Conservation (phyloP, 1,140 invertebrate genomes). For the Leptopilina clavipes region DNA sequence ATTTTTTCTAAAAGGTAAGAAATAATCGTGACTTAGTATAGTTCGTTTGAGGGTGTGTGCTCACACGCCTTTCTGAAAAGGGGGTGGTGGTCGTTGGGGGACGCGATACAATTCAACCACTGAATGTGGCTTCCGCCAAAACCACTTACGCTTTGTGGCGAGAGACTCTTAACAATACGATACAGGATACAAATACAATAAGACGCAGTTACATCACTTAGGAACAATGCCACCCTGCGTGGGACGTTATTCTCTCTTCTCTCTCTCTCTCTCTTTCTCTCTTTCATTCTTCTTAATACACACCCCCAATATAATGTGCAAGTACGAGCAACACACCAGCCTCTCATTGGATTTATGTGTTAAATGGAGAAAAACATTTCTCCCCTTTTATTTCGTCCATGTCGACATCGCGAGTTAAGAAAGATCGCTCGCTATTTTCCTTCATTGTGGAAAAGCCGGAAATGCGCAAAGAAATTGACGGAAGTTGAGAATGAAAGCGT, state of each 20-base stretch:
- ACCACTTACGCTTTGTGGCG: conserved; percentile 75
- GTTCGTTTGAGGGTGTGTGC: conserved; percentile 50
- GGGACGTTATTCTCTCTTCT: conserved; percentile 46
- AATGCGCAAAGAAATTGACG: conserved; percentile 57
- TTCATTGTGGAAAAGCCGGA: conserved; percentile 50
- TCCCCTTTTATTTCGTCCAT: conserved; percentile 60
- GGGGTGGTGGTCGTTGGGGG: conserved; percentile 57
- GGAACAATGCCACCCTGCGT: conserved; percentile 71
- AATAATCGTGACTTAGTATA: conserved; percentile 48
- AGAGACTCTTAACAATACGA: conserved; percentile 74
- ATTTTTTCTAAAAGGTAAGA: conserved; percentile 23
- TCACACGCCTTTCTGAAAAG: conserved; percentile 60
- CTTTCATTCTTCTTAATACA: conserved; percentile 38
- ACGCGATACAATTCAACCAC: conserved; percentile 71
- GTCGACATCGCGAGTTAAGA: conserved; percentile 46
- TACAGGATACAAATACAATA: conserved; percentile 77
- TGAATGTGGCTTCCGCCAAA: conserved; percentile 75
- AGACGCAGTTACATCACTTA: conserved; percentile 76
- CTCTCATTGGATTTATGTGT: conserved; percentile 71
- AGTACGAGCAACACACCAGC: conserved; percentile 48
- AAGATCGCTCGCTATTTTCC: conserved; percentile 55
- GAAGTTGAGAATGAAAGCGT: conserved; percentile 49
- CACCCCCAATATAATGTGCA: conserved; percentile 41
- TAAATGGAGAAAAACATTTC: conserved; percentile 76
- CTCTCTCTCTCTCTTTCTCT: conserved; percentile 33